Evolutionary conservation across 2,113 vertebrate species (phyloP).

Genomic region (Brachypteracias leptosomus): DNA sequence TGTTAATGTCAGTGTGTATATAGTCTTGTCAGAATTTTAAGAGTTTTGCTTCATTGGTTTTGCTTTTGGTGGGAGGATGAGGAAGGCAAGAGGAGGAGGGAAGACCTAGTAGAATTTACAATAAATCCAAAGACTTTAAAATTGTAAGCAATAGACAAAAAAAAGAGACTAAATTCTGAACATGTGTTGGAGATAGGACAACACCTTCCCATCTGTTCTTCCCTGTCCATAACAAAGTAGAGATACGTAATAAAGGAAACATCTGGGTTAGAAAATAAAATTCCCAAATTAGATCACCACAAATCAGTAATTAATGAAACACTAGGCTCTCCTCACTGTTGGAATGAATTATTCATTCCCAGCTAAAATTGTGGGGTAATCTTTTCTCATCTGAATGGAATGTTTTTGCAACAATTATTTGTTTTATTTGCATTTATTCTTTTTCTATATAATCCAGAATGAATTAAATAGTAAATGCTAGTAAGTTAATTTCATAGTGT

Average conservation of each 20-base stretch:
- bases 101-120: background rate
- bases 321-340: background rate
- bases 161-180: background rate
- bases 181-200: background rate
- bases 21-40: background rate
- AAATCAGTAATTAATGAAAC: conserved; percentile 28
- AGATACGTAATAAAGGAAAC: conserved; percentile 34
- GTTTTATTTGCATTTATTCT: conserved; percentile 18
- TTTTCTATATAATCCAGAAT: background rate
- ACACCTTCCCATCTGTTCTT: background rate
- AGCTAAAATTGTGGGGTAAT: background rate
- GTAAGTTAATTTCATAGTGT: background rate
- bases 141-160: background rate
- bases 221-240: background rate
- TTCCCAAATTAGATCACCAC: conserved; percentile 59
- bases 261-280: conserved; percentile 59
- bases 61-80: background rate
- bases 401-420: background rate
- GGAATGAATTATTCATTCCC: conserved; percentile 30
- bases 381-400: conserved; percentile 40
- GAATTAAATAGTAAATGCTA: background rate
- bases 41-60: background rate
- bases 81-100: background rate
- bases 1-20: background rate
- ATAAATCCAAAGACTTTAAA: background rate